A percentile compares a stretch with the other conserved stretches of the same genome.
phyloP scores from a whole-genome alignment of 2,797 vertebrate species.

The Malurus splendens region DNA sequence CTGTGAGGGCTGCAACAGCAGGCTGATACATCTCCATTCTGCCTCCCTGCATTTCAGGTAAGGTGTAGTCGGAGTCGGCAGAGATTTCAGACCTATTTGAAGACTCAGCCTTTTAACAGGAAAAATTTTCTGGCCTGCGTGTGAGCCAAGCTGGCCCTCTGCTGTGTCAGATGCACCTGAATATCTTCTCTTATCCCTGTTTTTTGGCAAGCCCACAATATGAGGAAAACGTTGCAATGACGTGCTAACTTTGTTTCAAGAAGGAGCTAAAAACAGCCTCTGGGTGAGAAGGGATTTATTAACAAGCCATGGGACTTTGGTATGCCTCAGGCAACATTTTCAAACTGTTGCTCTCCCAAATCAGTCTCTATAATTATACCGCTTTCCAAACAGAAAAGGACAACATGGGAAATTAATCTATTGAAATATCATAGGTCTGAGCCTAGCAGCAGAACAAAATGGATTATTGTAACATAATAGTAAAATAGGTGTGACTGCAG shows the following conservation, averaged over 20 bases:
- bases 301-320: conserved; percentile 62
- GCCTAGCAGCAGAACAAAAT: conserved; percentile 56
- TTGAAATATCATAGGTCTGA: conserved; percentile 33
- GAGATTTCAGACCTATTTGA: background rate
- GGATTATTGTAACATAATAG: conserved; percentile 45
- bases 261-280: conserved; percentile 49
- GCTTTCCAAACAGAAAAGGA: conserved; percentile 56
- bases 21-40: background rate
- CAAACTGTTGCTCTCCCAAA: conserved; percentile 57
- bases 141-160: background rate
- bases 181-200: background rate
- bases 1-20: background rate
- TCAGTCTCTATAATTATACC: conserved; percentile 57
- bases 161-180: background rate
- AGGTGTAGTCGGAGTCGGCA: background rate
- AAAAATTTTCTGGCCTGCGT: background rate
- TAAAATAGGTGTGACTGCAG: conserved; percentile 38
- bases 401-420: conserved; percentile 49
- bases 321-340: conserved; percentile 60
- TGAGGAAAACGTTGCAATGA: conserved; percentile 37
- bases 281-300: conserved; percentile 62
- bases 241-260: conserved; percentile 57
- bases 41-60: background rate
- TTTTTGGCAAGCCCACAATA: background rate
- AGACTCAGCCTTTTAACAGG: background rate